These are phyloP conservation scores for Sweltsa coloradensis DNA, from an alignment of 1,140 invertebrate genomes.

Conservation along the genomic window DNA sequence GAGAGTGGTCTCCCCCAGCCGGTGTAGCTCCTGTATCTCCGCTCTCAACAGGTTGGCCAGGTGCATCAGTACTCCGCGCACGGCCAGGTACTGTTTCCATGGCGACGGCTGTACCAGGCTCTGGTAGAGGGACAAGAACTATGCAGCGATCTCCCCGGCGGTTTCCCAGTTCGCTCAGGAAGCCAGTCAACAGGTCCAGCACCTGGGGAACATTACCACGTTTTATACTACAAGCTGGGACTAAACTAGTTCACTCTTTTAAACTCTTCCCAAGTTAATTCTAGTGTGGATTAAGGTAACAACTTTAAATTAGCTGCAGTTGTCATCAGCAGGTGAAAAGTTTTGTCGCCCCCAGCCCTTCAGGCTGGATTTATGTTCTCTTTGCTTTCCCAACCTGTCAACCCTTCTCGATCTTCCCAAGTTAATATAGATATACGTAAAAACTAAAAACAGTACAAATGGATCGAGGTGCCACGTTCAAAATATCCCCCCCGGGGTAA, in stretches of 20 bases:
- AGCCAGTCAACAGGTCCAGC: conserved; percentile 76
- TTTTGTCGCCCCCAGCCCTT: no score
- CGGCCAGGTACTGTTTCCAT: conserved; percentile 87
- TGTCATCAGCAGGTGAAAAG: no score
- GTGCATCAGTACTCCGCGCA: conserved; percentile 71
- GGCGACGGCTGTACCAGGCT: conserved; percentile 68
- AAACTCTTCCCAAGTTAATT: no score
- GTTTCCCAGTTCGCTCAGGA: conserved; percentile 69
- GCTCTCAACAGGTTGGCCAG: conserved; percentile 75
- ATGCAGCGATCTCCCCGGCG: conserved; percentile 83
- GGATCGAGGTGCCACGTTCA: no score
- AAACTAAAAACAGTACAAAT: no score
- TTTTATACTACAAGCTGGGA: not conserved
- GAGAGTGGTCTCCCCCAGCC: conserved; percentile 78
- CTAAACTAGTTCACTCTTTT: not conserved
- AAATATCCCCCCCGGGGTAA: no score
- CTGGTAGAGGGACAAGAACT: conserved; percentile 80
- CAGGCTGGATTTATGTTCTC: no score
- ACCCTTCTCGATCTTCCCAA: no score
- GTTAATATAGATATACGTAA: no score
- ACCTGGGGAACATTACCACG: conserved; percentile 36
- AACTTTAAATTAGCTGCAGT: no score
- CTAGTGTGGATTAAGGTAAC: no score
- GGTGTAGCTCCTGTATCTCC: conserved; percentile 77
- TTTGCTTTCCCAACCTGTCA: no score